Conservation (phyloP, 2,888 invertebrate species). For the Andrena hattorfiana region DNA sequence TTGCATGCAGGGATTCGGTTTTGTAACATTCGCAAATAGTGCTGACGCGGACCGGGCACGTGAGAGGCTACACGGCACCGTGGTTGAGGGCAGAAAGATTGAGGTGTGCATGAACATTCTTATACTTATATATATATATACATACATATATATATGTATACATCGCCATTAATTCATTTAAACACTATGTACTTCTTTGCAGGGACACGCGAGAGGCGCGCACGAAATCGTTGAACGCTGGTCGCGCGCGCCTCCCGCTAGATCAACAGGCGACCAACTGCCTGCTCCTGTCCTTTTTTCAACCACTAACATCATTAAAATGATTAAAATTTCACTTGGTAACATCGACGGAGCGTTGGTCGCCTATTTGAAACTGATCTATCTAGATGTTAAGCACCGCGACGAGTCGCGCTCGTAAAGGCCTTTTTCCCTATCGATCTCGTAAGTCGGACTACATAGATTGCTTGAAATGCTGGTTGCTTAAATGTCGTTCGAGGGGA, state of each 20-base stretch:
- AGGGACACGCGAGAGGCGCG: constrained; percentile 65
- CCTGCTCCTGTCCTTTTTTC: background rate
- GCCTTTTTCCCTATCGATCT: background rate
- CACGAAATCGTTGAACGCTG: background rate
- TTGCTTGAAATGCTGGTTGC: too few relatives aligned
- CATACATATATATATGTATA: constrained; percentile 79
- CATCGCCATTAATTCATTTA: constrained; percentile 80
- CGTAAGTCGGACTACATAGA: background rate
- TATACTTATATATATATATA: constrained; percentile 84
- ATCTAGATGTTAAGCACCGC: constrained; percentile 32
- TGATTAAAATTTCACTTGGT: constrained; percentile 21
- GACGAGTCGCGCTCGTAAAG: constrained; percentile 33
- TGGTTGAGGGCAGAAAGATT: constrained; percentile 99
- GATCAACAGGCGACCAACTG: constrained; percentile 52
- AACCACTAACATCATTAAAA: constrained; percentile 1
- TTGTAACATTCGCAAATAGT: constrained; percentile 99
- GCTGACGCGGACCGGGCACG: constrained; percentile 99
- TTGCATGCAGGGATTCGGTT: constrained; percentile 99
- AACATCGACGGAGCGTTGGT: constrained; percentile 35
- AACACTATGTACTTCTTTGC: constrained; percentile 48
- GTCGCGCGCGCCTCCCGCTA: constrained; percentile 24
- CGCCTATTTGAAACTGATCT: constrained; percentile 32
- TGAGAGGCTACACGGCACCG: constrained; percentile 99
- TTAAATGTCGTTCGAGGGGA: too few relatives aligned
- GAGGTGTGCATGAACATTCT: constrained; percentile 98